Evolutionary conservation across 2,797 vertebrate species (phyloP).

Genomic region (Amblyraja radiata): DNA sequence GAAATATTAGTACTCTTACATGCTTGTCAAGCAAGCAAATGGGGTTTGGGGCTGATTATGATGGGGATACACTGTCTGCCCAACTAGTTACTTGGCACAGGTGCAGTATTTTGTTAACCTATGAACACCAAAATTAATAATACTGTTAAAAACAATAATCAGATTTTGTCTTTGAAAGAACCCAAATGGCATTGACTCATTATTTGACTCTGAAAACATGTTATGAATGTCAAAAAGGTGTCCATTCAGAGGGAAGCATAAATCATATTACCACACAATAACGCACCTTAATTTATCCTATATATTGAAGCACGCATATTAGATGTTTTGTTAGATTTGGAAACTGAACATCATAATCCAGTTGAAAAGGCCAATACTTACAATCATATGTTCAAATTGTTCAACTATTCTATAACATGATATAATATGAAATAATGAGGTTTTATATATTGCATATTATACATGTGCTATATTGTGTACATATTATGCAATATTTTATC

Average conservation of each 20-base stretch:
- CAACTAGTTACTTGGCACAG: background rate
- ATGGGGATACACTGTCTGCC: background rate
- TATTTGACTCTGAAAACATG: background rate
- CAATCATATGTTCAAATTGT: background rate
- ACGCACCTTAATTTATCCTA: background rate
- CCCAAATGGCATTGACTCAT: background rate
- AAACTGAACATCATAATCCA: background rate
- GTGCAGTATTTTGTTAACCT: background rate
- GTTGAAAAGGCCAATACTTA: background rate
- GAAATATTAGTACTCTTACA: background rate
- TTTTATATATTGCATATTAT: too few species aligned
- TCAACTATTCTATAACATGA: background rate
- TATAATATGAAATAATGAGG: background rate
- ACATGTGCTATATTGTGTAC: too few species aligned
- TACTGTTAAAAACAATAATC: slow-evolving; percentile 1
- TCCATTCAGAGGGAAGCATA: background rate
- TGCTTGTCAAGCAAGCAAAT: background rate
- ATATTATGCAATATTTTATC: too few species aligned
- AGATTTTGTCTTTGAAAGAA: slow-evolving; percentile 15
- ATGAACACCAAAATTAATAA: background rate
- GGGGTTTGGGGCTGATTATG: background rate
- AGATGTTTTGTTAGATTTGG: slow-evolving; percentile 15
- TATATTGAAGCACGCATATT: background rate
- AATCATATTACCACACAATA: slow-evolving; percentile 13
- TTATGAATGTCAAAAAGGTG: slow-evolving; percentile 16